Conservation (phyloP, 2,113 vertebrate genomes). For the Anthoscopus minutus region DNA sequence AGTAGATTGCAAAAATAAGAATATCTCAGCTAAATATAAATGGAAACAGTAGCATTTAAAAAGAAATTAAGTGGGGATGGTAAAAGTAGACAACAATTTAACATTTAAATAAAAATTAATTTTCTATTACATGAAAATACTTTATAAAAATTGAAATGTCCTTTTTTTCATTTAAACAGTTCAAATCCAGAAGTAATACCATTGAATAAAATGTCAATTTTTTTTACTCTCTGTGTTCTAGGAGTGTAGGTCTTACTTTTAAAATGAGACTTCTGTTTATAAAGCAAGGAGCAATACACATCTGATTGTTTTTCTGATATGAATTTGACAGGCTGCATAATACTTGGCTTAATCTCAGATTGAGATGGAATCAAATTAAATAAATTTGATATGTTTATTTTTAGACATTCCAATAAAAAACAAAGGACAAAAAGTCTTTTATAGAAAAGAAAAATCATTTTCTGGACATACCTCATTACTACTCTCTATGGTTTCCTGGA, state of each 20-base stretch:
- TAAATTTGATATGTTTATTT: neutral
- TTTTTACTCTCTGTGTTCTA: neutral
- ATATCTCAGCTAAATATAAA: neutral
- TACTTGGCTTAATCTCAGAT: neutral
- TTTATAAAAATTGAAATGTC: neutral
- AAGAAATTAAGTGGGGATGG: neutral
- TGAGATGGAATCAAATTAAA: neutral
- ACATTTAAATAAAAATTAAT: neutral
- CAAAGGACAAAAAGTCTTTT: neutral
- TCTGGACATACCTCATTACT: neutral
- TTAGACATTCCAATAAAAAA: neutral
- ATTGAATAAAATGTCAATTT: neutral
- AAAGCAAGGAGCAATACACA: neutral
- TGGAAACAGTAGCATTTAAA: neutral
- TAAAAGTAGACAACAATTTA: neutral
- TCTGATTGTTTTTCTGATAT: neutral
- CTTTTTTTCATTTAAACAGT: neutral
- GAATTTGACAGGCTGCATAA: neutral
- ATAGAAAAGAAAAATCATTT: neutral
- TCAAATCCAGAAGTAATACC: neutral
- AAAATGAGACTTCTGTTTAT: neutral
- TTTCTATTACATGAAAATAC: neutral
- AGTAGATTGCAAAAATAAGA: neutral
- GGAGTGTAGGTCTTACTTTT: neutral
- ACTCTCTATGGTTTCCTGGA: neutral